phyloP scores from a whole-genome alignment of 1,140 invertebrate species.

The Cyrtorhinus lividipennis region DNA sequence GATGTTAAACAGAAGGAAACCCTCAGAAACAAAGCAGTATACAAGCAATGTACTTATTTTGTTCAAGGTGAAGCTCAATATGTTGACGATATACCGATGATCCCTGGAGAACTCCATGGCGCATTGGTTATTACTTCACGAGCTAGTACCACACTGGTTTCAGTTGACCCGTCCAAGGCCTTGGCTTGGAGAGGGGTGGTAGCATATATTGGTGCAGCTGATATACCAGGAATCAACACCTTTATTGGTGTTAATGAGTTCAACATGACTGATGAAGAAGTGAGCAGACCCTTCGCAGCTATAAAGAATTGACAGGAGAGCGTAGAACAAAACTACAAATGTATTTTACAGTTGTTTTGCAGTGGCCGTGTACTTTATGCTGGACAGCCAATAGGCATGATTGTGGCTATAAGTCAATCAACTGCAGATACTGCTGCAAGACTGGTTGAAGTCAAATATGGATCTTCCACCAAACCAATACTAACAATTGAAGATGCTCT shows the following conservation, averaged over 20 bases:
- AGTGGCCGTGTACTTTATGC: slow-evolving; percentile 41
- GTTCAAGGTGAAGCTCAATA: slow-evolving; percentile 48
- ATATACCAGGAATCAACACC: slow-evolving; percentile 56
- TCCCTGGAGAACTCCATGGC: slow-evolving; percentile 42
- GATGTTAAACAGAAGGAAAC: too few species aligned
- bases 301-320: too few species aligned
- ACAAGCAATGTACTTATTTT: too few species aligned
- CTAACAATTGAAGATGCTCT: slow-evolving; percentile 48
- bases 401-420: slow-evolving; percentile 44
- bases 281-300: background rate
- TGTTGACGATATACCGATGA: slow-evolving; percentile 43
- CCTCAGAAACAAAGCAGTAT: too few species aligned
- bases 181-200: slow-evolving; percentile 48
- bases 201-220: slow-evolving; percentile 51
- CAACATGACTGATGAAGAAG: slow-evolving; percentile 5
- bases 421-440: slow-evolving; percentile 45
- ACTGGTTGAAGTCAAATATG: slow-evolving; percentile 50
- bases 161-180: slow-evolving; percentile 40
- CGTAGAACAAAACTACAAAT: too few species aligned
- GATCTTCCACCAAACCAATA: slow-evolving; percentile 36
- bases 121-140: slow-evolving; percentile 42
- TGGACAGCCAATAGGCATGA: slow-evolving; percentile 54
- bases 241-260: slow-evolving; percentile 25
- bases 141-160: slow-evolving; percentile 18
- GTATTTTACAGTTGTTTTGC: slow-evolving; percentile 38